Percentiles rank a stretch among this genome's conserved stretches.
phyloP scores from a whole-genome alignment of 2,888 invertebrate species.

The Stomorhina lunata region DNA sequence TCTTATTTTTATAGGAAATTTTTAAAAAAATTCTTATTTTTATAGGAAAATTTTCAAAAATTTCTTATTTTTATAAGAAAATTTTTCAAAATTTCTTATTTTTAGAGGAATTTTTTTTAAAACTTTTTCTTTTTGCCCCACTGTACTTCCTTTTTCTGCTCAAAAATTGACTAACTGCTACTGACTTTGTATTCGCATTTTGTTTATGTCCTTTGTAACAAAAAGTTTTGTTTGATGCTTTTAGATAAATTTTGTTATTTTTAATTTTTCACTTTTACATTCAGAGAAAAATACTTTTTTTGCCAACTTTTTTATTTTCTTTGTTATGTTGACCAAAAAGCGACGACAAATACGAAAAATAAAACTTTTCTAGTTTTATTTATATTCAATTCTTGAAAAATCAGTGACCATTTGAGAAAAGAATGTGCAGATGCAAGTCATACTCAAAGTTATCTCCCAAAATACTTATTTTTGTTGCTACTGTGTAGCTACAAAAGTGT shows the following conservation, averaged over 20 bases:
- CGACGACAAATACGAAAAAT: not conserved
- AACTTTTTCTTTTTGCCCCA: not conserved
- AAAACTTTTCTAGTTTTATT: not conserved
- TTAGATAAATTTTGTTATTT: not conserved
- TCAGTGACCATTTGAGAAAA: constrained; percentile 38
- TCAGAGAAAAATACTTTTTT: too few relatives aligned
- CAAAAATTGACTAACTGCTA: constrained; percentile 33
- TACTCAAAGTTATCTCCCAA: not conserved
- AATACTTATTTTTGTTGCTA: too few relatives aligned
- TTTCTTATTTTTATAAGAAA: too few relatives aligned
- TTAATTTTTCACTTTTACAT: not conserved
- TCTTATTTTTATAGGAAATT: too few relatives aligned
- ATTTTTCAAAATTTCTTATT: too few relatives aligned
- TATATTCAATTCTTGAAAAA: constrained; percentile 8
- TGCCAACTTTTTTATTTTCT: constrained; percentile 3
- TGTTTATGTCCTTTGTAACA: not conserved
- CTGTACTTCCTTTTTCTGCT: constrained; percentile 1
- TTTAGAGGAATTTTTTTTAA: too few relatives aligned
- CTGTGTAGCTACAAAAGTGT: not conserved
- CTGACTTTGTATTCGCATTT: constrained; percentile 21
- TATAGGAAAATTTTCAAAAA: too few relatives aligned
- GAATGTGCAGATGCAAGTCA: constrained; percentile 13
- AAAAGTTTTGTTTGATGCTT: constrained; percentile 20
- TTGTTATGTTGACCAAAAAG: constrained; percentile 31
- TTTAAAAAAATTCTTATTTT: too few relatives aligned